A percentile compares a stretch with the other conserved stretches of the same genome.
Conservation (phyloP, 2,797 vertebrate genomes). For the Myotis vivesi region DNA sequence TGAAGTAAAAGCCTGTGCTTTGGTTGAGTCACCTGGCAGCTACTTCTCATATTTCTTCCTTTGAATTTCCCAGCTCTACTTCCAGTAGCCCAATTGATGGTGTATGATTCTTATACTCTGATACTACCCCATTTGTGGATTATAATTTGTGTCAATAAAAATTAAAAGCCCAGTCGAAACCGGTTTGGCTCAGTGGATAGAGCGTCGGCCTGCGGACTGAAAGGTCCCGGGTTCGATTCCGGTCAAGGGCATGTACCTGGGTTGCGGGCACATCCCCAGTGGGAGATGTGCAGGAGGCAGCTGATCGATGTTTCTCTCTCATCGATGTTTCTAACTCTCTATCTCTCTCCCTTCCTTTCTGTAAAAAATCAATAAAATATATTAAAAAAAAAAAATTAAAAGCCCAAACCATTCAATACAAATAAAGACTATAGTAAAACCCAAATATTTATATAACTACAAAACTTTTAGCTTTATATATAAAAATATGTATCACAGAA, state of each 20-base stretch:
- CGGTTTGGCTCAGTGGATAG: too few species aligned
- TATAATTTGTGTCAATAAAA: conserved; percentile 41
- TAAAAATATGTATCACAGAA: conserved; percentile 18
- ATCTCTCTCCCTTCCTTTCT: too few species aligned
- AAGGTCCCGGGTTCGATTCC: too few species aligned
- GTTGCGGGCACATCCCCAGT: too few species aligned
- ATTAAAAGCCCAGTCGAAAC: conserved; percentile 40
- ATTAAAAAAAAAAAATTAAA: conserved; percentile 61
- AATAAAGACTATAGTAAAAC: conserved; percentile 12
- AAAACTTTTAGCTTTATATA: neutral
- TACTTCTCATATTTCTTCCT: neutral
- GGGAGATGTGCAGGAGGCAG: too few species aligned
- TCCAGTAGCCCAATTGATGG: neutral
- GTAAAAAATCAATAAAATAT: too few species aligned
- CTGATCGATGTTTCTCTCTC: too few species aligned
- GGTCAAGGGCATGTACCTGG: too few species aligned
- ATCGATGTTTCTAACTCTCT: too few species aligned
- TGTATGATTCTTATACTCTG: neutral
- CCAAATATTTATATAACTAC: conserved; percentile 12
- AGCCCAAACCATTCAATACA: conserved; percentile 4
- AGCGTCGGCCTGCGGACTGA: too few species aligned
- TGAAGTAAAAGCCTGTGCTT: neutral
- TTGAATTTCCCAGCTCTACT: neutral
- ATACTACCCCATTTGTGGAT: neutral
- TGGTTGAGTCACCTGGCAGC: neutral